Evolutionary conservation across 1,140 invertebrate genomes (phyloP).

Genomic region (Leptinotarsa lineolata): DNA sequence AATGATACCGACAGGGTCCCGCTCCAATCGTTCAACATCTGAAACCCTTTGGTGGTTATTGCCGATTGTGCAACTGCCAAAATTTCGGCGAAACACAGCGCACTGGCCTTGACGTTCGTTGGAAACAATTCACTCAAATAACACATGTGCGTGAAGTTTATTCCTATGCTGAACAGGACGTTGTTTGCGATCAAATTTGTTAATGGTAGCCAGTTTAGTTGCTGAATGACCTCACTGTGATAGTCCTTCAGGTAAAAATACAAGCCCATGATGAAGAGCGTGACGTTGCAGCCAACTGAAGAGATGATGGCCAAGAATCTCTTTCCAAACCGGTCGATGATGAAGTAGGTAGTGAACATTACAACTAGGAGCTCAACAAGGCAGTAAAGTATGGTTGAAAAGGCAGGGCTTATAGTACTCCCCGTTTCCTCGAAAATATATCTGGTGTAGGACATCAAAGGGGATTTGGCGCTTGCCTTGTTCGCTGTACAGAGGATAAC

Average conservation of each 20-base stretch:
- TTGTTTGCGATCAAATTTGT: not conserved
- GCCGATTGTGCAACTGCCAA: not conserved
- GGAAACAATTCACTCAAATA: conserved; percentile 13
- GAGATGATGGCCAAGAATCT: conserved; percentile 69
- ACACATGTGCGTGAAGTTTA: not conserved
- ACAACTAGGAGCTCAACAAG: conserved; percentile 68
- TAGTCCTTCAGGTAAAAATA: conserved; percentile 63
- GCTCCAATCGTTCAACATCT: not conserved
- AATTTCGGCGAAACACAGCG: not conserved
- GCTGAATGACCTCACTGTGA: not conserved
- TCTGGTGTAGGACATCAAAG: conserved; percentile 74
- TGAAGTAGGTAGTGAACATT: conserved; percentile 70
- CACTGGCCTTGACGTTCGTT: conserved; percentile 11
- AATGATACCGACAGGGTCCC: conserved; percentile 9
- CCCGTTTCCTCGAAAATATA: conserved; percentile 70
- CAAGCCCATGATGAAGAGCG: conserved; percentile 61
- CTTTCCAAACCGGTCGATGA: conserved; percentile 75
- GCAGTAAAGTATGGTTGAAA: conserved; percentile 63
- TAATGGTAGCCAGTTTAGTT: conserved; percentile 2
- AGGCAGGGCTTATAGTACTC: conserved; percentile 48
- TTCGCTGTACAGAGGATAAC: conserved; percentile 65
- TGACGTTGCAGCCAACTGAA: conserved; percentile 60
- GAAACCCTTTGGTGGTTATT: not conserved
- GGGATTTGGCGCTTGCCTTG: conserved; percentile 68
- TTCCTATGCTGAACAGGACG: conserved; percentile 14